Percentiles rank a stretch among this genome's conserved stretches.
phyloP scores from a whole-genome alignment of 2,797 vertebrate genomes.

The Psittacula derbiana region DNA sequence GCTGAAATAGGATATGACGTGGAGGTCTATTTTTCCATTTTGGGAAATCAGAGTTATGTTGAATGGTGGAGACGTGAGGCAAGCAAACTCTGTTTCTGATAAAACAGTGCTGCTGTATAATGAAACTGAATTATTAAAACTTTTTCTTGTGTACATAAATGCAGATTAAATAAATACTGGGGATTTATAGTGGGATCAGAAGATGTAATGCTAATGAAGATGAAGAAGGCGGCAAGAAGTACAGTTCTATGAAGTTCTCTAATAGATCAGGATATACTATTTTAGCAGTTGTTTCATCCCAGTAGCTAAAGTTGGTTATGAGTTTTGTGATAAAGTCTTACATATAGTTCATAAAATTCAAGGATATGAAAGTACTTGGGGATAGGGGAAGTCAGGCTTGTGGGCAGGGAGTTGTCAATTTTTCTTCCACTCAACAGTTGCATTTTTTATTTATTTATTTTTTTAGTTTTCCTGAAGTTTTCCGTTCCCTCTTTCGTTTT shows the following conservation, averaged over 20 bases:
- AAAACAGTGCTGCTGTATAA: not conserved
- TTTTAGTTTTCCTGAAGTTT: not conserved
- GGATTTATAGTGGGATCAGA: not conserved
- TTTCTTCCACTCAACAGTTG: not conserved
- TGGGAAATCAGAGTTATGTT: not conserved
- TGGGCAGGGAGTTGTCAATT: not conserved
- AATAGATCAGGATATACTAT: not conserved
- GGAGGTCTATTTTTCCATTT: not conserved
- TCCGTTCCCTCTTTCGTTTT: not conserved
- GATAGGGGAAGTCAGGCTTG: not conserved
- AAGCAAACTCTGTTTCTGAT: not conserved
- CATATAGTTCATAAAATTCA: not conserved
- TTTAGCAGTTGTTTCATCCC: not conserved
- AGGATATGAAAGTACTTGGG: not conserved
- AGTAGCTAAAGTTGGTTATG: not conserved
- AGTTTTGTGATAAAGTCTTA: not conserved
- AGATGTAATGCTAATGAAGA: not conserved
- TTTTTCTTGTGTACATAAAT: not conserved
- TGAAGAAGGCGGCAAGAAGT: not conserved
- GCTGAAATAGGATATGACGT: not conserved
- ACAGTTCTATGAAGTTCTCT: not conserved
- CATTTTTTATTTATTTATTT: not conserved
- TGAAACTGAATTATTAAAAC: not conserved
- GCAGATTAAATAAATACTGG: not conserved
- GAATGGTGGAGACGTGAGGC: not conserved